Percentiles rank a stretch among this genome's conserved stretches.
Evolutionary conservation across 2,888 invertebrate genomes (phyloP).

Genomic region (Calameuta filiformis): DNA sequence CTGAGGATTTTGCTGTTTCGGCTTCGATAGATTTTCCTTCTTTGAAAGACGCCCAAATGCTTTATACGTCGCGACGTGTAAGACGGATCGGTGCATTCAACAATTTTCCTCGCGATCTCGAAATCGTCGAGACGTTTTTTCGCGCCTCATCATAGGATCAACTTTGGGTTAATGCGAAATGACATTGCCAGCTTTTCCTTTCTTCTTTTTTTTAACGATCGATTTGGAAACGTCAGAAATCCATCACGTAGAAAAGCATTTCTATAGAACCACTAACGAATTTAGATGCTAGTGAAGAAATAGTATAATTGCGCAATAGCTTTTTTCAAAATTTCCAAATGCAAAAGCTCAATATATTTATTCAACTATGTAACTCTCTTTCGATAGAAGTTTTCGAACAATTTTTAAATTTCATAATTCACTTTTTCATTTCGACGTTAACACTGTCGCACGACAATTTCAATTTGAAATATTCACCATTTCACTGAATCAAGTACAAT

Average conservation of each 20-base stretch:
- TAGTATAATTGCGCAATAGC: neutral
- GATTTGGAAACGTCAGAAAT: neutral
- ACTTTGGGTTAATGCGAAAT: neutral
- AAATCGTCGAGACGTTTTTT: neutral
- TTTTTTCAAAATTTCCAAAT: neutral
- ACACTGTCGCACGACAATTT: neutral
- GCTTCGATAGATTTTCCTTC: constrained; percentile 18
- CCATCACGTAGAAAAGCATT: neutral
- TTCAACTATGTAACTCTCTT: neutral
- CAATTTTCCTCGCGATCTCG: constrained; percentile 8
- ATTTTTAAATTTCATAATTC: neutral
- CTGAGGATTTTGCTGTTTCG: constrained; percentile 24
- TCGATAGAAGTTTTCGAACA: neutral
- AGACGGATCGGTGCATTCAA: constrained; percentile 32
- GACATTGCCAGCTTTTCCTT: neutral
- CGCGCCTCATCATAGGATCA: neutral
- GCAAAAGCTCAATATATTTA: neutral
- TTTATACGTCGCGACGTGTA: constrained; percentile 13
- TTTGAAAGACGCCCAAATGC: neutral
- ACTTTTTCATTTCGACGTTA: neutral
- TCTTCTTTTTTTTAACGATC: neutral
- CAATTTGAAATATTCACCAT: neutral
- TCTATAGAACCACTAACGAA: neutral
- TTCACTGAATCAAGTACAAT: neutral
- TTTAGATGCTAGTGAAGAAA: neutral